Evolutionary conservation across 1,140 invertebrate species (phyloP).

Genomic region (Hyles vespertilio): DNA sequence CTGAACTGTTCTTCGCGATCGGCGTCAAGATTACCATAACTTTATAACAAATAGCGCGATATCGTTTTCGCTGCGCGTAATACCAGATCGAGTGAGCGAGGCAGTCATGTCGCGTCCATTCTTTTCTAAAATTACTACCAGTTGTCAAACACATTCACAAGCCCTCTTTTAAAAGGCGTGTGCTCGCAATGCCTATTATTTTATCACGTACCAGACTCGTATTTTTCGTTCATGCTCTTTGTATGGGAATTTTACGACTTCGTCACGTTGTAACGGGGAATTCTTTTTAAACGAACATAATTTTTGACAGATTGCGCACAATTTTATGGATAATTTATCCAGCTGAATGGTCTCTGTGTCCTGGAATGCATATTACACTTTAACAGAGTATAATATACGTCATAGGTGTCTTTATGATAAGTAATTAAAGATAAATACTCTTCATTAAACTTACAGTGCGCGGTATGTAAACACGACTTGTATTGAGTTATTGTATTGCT

Average conservation of each 20-base stretch:
- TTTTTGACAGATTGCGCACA: conserved; percentile 7
- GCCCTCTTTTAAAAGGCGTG: conserved; percentile 36
- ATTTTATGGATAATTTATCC: background rate
- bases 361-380: too few relatives aligned
- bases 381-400: too few relatives aligned
- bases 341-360: background rate
- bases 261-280: conserved; percentile 18
- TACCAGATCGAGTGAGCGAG: background rate
- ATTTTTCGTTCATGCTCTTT: conserved; percentile 31
- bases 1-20: too few relatives aligned
- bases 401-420: too few relatives aligned
- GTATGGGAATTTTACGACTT: conserved; percentile 32
- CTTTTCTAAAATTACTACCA: conserved; percentile 37
- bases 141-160: conserved; percentile 45
- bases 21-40: too few relatives aligned
- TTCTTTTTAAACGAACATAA: conserved; percentile 12
- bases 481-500: conserved; percentile 21
- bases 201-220: conserved; percentile 50
- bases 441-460: background rate
- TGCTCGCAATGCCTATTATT: conserved; percentile 42
- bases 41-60: too few relatives aligned
- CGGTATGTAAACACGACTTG: background rate
- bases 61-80: background rate
- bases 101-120: conserved; percentile 34
- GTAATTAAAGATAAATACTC: background rate